Evolutionary conservation across 2,113 vertebrate genomes (phyloP), one percentile per base, ranked within the genome.

Genomic region (Stegastes partitus): DNA sequence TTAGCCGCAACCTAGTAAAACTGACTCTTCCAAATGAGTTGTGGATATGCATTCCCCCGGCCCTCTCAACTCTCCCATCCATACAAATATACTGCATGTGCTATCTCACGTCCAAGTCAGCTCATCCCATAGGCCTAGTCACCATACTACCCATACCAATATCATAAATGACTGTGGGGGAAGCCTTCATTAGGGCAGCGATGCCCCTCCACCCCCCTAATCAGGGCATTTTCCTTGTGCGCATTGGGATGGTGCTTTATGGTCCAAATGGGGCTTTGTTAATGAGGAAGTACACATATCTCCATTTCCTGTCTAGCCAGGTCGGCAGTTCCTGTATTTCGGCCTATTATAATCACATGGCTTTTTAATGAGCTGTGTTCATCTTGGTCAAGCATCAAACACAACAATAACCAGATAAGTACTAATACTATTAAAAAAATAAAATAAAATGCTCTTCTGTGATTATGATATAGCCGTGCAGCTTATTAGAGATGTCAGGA

Each of bases 81-180:
- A 91, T 86, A 85, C 91, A 89, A 89, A 91, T 78, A 87, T 53
- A 74, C 81, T 73, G 81, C 83, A 70, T 72, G 45, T 58, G 51
- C 82, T 72, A 81, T 75, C 86, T 84, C 74, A 74, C 44, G 50
- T 82, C 86, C 87, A 87, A 78, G 74, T 87, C 87, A 83, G 90
- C 81, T 84, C 89, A 81, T 94, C 94, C 93, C 93, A 86, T 42
- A 91, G 91, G 93, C 90, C 88, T 82, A 87, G 88, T 91, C 93
- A 92, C 92, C 82, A 88, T 92, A 93, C 74, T 85, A 92, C 91
- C 86, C 92, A 91, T 91, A 93, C 92, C 94, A 95, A 95, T 94
- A 94, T 93, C 93, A 91, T 92, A 93, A 94, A 94, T 89, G 89
- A 93, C 91, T 94, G 93, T 87, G 86, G 92, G 92, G 93, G 87